Evolutionary conservation across 2,113 vertebrate species (phyloP).

Genomic region (Tragelaphus strepsiceros): DNA sequence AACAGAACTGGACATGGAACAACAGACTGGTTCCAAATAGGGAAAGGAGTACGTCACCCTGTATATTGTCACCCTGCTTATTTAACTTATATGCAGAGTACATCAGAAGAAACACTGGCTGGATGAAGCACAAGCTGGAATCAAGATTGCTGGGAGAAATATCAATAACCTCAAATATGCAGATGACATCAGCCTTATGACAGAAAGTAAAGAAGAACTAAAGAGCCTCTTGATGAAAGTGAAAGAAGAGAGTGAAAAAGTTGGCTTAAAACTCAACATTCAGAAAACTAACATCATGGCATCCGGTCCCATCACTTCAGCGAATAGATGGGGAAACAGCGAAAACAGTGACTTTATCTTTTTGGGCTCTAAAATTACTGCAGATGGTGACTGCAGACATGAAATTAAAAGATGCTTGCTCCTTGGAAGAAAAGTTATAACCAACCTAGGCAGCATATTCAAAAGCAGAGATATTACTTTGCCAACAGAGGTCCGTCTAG

Average conservation of each 20-base stretch:
- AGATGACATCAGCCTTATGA: neutral
- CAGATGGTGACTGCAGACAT: neutral
- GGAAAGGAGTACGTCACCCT: neutral
- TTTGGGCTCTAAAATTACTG: neutral
- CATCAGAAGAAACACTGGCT: neutral
- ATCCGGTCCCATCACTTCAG: neutral
- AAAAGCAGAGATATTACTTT: neutral
- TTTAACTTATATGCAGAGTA: neutral
- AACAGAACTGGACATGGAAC: neutral
- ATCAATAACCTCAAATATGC: neutral
- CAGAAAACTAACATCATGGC: neutral
- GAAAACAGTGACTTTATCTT: neutral
- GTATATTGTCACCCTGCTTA: neutral
- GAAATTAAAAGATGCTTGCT: neutral
- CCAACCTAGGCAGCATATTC: neutral
- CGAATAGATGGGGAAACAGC: neutral
- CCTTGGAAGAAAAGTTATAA: neutral
- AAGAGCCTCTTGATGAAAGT: neutral
- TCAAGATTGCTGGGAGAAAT: neutral
- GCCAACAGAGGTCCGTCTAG: accelerated
- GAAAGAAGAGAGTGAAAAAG: neutral
- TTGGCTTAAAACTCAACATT: neutral
- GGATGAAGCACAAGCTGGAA: neutral
- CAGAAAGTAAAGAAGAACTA: neutral
- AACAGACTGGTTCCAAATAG: neutral